These are phyloP conservation scores for Myxocyprinus asiaticus DNA, from an alignment of 2,113 vertebrate genomes.

Conservation along the genomic window DNA sequence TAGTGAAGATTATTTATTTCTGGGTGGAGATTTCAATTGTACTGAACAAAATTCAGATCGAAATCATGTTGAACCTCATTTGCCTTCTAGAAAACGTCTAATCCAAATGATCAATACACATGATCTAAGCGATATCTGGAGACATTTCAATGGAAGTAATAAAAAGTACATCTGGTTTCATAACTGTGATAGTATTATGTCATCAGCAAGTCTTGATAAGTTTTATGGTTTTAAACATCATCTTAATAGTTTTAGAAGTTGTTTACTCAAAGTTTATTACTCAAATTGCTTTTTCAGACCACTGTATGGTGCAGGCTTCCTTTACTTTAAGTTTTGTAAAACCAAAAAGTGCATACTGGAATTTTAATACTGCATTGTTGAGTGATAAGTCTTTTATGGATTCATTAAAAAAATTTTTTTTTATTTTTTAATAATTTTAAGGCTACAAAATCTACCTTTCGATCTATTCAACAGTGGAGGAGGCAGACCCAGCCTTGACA, in stretches of 20 bases:
- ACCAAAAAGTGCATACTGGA: too few relatives aligned
- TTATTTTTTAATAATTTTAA: background rate
- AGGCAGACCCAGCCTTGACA: too few relatives aligned
- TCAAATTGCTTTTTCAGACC: background rate
- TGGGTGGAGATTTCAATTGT: too few relatives aligned
- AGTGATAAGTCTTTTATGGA: background rate
- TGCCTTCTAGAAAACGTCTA: background rate
- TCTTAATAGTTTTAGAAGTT: background rate
- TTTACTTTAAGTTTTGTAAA: background rate
- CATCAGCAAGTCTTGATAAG: background rate
- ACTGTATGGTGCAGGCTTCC: background rate
- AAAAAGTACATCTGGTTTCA: background rate
- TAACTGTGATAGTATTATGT: background rate
- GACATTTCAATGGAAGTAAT: background rate
- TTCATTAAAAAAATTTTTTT: background rate
- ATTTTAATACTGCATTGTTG: slow-evolving; percentile 8
- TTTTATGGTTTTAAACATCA: background rate
- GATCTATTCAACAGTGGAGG: slow-evolving; percentile 4
- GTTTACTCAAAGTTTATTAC: background rate
- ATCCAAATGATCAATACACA: background rate
- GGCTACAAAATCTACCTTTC: background rate
- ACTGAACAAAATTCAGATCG: too few relatives aligned
- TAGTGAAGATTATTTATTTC: too few relatives aligned
- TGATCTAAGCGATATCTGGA: slow-evolving; percentile 5
- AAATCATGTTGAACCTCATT: background rate